Evolutionary conservation across 2,888 invertebrate genomes (phyloP).

Genomic region (Microdon myrmicae): DNA sequence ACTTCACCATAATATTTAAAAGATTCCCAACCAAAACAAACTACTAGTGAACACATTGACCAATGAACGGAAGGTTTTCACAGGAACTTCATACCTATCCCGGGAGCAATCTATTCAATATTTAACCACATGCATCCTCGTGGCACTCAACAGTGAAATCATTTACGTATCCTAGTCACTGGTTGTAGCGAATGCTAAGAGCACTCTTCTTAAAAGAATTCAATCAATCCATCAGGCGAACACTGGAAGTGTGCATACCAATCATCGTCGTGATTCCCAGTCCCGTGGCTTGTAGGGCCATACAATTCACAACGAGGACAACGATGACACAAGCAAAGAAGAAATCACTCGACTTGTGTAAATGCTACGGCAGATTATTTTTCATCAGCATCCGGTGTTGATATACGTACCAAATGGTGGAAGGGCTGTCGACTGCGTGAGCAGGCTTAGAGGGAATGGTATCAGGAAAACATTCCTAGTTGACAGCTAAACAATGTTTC

Average conservation of each 20-base stretch:
- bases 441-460: not conserved
- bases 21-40: conserved; percentile 12
- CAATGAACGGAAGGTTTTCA: not conserved
- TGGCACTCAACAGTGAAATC: conserved; percentile 34
- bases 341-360: conserved; percentile 49
- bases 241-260: conserved; percentile 50
- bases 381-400: conserved; percentile 53
- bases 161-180: conserved; percentile 48
- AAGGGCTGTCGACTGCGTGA: not conserved
- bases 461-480: conserved; percentile 54
- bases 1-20: too few relatives aligned
- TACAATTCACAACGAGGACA: conserved; percentile 12
- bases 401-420: conserved; percentile 24
- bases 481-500: conserved; percentile 57
- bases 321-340: conserved; percentile 38
- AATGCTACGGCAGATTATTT: conserved; percentile 50
- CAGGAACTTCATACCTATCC: not conserved
- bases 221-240: conserved; percentile 51
- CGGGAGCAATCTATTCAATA: conserved; percentile 35
- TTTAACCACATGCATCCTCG: conserved; percentile 42
- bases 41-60: not conserved
- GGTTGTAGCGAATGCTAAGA: conserved; percentile 46
- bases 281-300: conserved; percentile 1
- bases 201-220: conserved; percentile 48
- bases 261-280: conserved; percentile 39